Percentiles rank a stretch among this genome's conserved stretches.
phyloP scores from a whole-genome alignment of 2,888 invertebrate species.

The Octonoba sinensis region DNA sequence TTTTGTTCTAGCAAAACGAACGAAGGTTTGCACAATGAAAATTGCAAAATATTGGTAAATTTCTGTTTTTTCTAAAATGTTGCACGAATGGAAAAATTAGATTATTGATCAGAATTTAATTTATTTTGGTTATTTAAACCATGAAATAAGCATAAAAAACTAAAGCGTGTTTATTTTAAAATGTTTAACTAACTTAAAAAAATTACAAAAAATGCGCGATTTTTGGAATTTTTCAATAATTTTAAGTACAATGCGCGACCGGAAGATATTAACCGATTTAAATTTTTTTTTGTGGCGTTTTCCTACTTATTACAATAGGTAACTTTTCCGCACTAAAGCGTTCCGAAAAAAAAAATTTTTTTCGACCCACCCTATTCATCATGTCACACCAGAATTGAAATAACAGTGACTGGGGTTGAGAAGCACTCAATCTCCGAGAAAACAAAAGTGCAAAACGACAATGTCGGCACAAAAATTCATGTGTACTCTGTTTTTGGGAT shows the following conservation, averaged over 20 bases:
- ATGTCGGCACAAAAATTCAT: background rate
- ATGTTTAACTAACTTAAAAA: background rate
- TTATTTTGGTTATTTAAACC: conserved; percentile 8
- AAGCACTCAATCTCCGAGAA: no score
- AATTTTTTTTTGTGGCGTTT: background rate
- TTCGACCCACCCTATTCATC: background rate
- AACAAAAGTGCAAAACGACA: background rate
- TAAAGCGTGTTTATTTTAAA: conserved; percentile 2
- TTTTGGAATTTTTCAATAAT: no score
- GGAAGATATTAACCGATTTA: conserved; percentile 13
- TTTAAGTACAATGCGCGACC: background rate
- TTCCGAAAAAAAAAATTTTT: conserved; percentile 3
- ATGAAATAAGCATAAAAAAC: conserved; percentile 3
- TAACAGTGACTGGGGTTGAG: no score
- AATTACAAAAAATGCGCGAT: no score
- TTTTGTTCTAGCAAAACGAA: background rate
- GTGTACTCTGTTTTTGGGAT: background rate
- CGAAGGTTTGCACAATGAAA: background rate
- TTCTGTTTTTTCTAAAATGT: conserved; percentile 3
- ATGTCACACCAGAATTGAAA: no score
- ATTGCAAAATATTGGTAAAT: background rate
- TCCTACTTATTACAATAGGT: no score
- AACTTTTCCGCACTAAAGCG: no score
- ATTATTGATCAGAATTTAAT: background rate
- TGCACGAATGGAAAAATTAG: background rate